phyloP scores from a whole-genome alignment of 1,140 invertebrate genomes.

The Heterodera carotae region DNA sequence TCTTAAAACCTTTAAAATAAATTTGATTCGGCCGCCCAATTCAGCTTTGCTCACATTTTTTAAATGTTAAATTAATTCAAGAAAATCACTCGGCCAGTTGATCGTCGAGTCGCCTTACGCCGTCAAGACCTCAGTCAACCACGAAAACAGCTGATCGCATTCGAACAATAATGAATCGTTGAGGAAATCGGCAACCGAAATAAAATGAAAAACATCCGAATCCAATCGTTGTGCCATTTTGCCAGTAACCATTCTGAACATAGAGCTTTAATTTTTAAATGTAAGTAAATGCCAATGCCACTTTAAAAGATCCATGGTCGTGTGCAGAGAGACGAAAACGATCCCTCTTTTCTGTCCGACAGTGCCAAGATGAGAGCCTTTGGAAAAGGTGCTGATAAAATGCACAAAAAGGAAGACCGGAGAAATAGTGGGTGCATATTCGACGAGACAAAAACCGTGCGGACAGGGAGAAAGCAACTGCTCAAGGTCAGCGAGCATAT shows the following conservation, averaged over 20 bases:
- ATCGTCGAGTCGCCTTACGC: no score
- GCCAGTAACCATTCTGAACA: constrained; percentile 23
- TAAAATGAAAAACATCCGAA: constrained; percentile 25
- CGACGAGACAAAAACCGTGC: constrained; percentile 17
- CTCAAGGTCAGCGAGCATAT: constrained; percentile 26
- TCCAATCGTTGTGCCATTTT: constrained; percentile 36
- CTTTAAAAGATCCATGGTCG: constrained; percentile 21
- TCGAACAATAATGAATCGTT: constrained; percentile 22
- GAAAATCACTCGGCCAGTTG: no score
- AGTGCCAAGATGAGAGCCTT: not conserved
- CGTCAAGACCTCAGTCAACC: not conserved
- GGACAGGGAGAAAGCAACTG: not conserved
- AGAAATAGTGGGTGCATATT: constrained; percentile 21
- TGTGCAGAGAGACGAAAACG: constrained; percentile 31
- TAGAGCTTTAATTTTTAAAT: constrained; percentile 14
- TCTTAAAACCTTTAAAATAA: no score
- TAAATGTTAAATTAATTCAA: no score
- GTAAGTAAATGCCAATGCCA: not conserved
- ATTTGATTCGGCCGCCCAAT: no score
- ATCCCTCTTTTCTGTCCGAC: constrained; percentile 6
- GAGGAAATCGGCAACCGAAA: constrained; percentile 26
- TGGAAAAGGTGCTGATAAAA: constrained; percentile 29
- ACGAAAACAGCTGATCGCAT: constrained; percentile 7
- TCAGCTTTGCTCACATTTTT: no score
- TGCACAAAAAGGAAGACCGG: constrained; percentile 29